A percentile compares a stretch with the other conserved stretches of the same genome.
These are phyloP conservation scores for Burhinus oedicnemus DNA, from an alignment of 2,113 vertebrate genomes.

Conservation along the genomic window DNA sequence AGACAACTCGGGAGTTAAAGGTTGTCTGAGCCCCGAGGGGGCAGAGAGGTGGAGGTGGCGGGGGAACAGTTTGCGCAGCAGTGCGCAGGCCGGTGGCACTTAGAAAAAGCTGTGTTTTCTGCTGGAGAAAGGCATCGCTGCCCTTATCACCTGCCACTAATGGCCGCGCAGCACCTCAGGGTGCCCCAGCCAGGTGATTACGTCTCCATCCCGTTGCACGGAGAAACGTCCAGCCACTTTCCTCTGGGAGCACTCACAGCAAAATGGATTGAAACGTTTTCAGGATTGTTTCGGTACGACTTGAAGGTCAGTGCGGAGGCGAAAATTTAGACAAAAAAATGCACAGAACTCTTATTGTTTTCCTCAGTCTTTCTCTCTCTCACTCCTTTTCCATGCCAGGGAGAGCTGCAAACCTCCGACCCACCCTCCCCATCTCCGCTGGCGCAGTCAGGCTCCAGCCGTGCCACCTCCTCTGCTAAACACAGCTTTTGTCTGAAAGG, in stretches of 20 bases:
- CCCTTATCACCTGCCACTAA: slow-evolving; percentile 59
- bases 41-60: slow-evolving; percentile 28
- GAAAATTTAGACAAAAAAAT: not conserved
- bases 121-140: slow-evolving; percentile 4
- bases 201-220: not conserved
- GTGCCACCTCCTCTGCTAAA: not conserved
- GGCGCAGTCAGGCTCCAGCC: not conserved
- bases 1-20: slow-evolving; percentile 7
- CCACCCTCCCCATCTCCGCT: not conserved
- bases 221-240: slow-evolving; percentile 29
- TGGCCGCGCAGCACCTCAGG: slow-evolving; percentile 20
- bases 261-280: slow-evolving; percentile 40
- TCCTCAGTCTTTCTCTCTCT: not conserved
- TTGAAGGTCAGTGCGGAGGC: not conserved
- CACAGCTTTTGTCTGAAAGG: not conserved
- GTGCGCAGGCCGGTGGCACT: not conserved
- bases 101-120: slow-evolving; percentile 33
- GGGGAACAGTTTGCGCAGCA: slow-evolving; percentile 26
- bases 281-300: not conserved
- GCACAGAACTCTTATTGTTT: not conserved
- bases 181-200: slow-evolving; percentile 28
- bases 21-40: slow-evolving; percentile 23
- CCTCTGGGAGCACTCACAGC: slow-evolving; percentile 11
- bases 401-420: not conserved
- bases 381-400: not conserved